Evolutionary conservation across 1,140 invertebrate species (phyloP).

Genomic region (Batillaria attramentaria): DNA sequence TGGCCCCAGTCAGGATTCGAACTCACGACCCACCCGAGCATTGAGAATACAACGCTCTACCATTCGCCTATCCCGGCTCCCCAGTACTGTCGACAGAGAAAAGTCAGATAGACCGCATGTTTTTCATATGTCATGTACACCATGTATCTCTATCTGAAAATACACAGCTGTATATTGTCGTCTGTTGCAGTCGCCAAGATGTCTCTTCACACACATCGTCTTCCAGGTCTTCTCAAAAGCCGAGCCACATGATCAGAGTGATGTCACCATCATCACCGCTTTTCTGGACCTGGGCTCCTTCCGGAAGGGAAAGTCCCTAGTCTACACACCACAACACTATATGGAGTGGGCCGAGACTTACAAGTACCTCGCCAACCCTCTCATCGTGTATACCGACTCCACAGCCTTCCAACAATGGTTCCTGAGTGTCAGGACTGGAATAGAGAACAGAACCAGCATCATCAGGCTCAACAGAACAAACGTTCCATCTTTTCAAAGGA

Average conservation of each 20-base stretch:
- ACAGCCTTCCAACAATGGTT: constrained; percentile 22
- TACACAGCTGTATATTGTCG: too few species aligned
- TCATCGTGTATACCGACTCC: constrained; percentile 50
- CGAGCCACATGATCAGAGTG: background rate
- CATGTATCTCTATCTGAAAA: too few species aligned
- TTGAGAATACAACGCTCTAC: too few species aligned
- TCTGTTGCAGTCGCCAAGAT: too few species aligned
- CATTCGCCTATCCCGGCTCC: too few species aligned
- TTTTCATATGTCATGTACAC: too few species aligned
- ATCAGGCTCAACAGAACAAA: constrained; percentile 35
- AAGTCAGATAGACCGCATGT: too few species aligned
- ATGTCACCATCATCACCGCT: constrained; percentile 45
- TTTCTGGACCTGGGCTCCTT: constrained; percentile 58
- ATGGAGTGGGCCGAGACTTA: constrained; percentile 36
- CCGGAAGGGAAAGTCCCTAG: constrained; percentile 38
- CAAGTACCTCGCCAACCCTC: constrained; percentile 37
- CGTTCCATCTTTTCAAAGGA: constrained; percentile 46
- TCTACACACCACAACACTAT: constrained; percentile 32
- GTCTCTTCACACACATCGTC: background rate
- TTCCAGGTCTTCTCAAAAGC: background rate
- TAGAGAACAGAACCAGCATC: constrained; percentile 35
- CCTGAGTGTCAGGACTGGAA: constrained; percentile 20
- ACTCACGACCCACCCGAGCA: too few species aligned
- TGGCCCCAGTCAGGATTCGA: too few species aligned
- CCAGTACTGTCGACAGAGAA: too few species aligned